These are phyloP conservation scores for Saturnia pavonia DNA, from an alignment of 2,888 invertebrate genomes.

Conservation along the genomic window DNA sequence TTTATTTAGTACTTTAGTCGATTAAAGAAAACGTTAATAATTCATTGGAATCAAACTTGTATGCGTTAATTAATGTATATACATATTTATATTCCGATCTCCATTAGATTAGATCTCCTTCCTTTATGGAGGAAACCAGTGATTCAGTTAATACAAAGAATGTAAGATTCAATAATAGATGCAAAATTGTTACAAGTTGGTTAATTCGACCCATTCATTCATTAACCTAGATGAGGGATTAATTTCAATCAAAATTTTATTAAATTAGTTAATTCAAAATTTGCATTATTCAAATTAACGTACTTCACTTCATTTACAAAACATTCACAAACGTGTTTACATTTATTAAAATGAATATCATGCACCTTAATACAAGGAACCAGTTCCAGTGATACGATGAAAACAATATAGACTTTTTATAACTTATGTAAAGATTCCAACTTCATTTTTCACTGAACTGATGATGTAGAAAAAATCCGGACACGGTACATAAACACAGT, in stretches of 20 bases:
- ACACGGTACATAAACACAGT: neutral
- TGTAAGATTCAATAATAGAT: neutral
- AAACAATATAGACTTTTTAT: neutral
- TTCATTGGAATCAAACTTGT: neutral
- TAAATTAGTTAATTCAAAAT: no score
- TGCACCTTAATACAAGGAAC: neutral
- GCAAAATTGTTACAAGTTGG: neutral
- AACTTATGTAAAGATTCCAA: neutral
- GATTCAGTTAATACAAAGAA: neutral
- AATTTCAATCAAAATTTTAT: no score
- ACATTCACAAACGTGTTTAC: neutral
- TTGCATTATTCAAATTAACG: no score
- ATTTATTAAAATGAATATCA: neutral
- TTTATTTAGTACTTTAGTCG: no score
- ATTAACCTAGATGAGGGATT: no score
- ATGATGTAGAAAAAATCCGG: neutral
- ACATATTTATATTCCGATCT: neutral
- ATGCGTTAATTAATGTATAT: neutral
- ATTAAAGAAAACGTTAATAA: no score
- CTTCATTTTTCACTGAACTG: neutral
- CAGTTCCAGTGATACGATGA: neutral
- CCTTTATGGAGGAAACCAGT: neutral
- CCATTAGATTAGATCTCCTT: neutral
- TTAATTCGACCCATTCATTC: neutral
- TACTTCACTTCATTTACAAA: neutral